Percentiles rank a stretch among this genome's conserved stretches.
Conservation (phyloP, 1,140 invertebrate species). For the Polypedilum pembai region DNA sequence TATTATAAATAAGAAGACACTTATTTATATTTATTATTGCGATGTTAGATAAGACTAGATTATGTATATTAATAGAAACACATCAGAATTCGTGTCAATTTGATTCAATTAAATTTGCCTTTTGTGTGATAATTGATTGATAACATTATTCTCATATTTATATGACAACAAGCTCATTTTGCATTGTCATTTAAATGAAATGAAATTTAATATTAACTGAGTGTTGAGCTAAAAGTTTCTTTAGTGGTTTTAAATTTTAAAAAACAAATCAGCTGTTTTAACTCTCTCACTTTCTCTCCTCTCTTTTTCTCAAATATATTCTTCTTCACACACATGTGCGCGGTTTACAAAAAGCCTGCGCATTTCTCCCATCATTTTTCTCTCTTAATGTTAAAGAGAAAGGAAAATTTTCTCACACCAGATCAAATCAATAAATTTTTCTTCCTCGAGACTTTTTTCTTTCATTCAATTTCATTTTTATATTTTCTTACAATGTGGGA, state of each 20-base stretch:
- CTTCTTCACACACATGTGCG: not conserved
- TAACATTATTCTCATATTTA: not conserved
- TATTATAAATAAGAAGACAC: too few relatives aligned
- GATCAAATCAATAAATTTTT: conserved; percentile 19
- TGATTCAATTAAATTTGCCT: not conserved
- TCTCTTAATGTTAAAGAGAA: not conserved
- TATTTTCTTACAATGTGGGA: not conserved
- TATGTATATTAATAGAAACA: not conserved
- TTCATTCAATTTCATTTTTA: not conserved
- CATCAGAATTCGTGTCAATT: not conserved
- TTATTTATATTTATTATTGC: too few relatives aligned
- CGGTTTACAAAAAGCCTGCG: not conserved
- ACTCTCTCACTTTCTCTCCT: not conserved
- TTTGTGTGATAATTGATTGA: not conserved
- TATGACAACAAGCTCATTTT: not conserved
- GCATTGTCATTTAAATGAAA: not conserved
- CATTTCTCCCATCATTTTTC: not conserved
- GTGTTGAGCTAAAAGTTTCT: too few relatives aligned
- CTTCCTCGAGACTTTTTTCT: not conserved
- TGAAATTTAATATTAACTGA: too few relatives aligned
- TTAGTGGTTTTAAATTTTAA: not conserved
- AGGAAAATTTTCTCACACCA: not conserved
- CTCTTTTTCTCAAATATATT: not conserved
- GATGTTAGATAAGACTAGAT: not conserved
- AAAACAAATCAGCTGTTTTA: not conserved